Evolutionary conservation across 2,113 vertebrate species (phyloP).

Genomic region (Sorex fumeus): DNA sequence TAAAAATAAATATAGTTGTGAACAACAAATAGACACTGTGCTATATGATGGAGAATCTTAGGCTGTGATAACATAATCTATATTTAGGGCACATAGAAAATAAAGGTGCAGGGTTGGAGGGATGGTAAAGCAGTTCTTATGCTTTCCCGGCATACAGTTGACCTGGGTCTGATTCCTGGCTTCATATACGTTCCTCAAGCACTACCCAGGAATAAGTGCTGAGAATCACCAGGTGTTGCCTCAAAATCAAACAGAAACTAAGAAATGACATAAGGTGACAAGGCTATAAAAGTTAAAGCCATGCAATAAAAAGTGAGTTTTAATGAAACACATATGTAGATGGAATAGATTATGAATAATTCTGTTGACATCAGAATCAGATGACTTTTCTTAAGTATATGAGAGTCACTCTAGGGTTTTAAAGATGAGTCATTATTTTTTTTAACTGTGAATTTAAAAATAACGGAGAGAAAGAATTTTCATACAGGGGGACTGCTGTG

Average conservation of each 20-base stretch:
- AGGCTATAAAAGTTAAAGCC: neutral
- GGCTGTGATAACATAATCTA: neutral
- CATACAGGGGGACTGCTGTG: neutral
- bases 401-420: neutral
- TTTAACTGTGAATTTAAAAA: neutral
- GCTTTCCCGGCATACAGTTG: too few species aligned
- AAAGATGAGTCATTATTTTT: constrained; percentile 7
- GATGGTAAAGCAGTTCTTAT: too few species aligned
- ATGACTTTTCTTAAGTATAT: neutral
- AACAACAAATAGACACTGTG: neutral
- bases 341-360: neutral
- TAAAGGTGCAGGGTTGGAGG: too few species aligned
- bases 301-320: neutral
- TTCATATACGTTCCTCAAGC: too few species aligned
- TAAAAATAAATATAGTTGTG: neutral
- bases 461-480: neutral
- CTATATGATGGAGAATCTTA: neutral
- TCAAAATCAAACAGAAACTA: too few species aligned
- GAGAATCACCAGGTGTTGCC: too few species aligned
- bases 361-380: neutral
- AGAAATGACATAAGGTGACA: neutral
- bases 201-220: too few species aligned
- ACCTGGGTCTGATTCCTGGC: too few species aligned
- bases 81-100: neutral
- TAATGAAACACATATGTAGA: neutral